A percentile compares a stretch with the other conserved stretches of the same genome.
phyloP scores from a whole-genome alignment of 1,140 invertebrate species.

The Panagrolaimus sp. region DNA sequence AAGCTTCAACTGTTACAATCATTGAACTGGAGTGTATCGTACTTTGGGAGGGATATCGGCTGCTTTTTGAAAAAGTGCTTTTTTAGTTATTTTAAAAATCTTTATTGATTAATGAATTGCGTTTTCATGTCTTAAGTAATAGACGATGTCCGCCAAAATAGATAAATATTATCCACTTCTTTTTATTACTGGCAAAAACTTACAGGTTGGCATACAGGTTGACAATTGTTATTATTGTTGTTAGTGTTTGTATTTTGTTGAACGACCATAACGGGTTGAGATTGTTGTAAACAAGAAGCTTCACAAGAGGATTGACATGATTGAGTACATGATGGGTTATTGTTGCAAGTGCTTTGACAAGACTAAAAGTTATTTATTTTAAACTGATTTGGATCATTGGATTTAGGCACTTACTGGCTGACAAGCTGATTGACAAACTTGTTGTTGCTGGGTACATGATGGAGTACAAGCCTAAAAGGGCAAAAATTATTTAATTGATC shows the following conservation, averaged over 20 bases:
- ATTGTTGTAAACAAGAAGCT: constrained; percentile 28
- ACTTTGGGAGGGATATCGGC: too few relatives aligned
- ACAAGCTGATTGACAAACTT: constrained; percentile 34
- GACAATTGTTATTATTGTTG: constrained; percentile 18
- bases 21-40: too few relatives aligned
- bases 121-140: too few relatives aligned
- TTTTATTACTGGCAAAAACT: too few relatives aligned
- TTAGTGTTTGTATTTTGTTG: not conserved
- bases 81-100: too few relatives aligned
- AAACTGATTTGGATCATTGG: too few relatives aligned
- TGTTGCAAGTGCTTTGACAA: constrained; percentile 32
- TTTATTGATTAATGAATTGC: too few relatives aligned
- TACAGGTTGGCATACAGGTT: constrained; percentile 22
- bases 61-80: too few relatives aligned
- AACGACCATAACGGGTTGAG: constrained; percentile 28
- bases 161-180: too few relatives aligned
- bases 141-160: too few relatives aligned
- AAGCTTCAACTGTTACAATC: too few relatives aligned
- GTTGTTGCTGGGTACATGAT: constrained; percentile 33
- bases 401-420: not conserved
- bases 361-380: not conserved
- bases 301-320: constrained; percentile 33
- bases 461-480: constrained; percentile 21
- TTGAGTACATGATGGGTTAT: constrained; percentile 34
- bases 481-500: too few relatives aligned